phyloP scores from a whole-genome alignment of 2,113 vertebrate species.

The Bagarius yarrelli region DNA sequence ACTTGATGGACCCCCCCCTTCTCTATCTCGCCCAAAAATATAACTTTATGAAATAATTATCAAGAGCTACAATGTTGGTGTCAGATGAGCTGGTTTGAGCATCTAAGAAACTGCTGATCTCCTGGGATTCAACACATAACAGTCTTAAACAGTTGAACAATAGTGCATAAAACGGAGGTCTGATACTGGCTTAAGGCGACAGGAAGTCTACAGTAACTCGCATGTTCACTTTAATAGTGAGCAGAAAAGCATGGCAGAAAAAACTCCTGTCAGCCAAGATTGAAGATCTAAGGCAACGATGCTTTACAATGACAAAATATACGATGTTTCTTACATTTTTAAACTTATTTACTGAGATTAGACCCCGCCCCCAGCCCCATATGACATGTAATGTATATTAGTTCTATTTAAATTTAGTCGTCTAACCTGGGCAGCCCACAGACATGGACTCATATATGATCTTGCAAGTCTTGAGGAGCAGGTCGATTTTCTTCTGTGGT shows the following conservation, averaged over 20 bases:
- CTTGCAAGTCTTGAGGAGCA: constrained; percentile 93
- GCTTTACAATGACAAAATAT: neutral
- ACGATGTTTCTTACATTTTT: neutral
- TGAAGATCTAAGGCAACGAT: no score
- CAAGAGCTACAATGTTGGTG: no score
- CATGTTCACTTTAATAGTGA: neutral
- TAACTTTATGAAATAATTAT: no score
- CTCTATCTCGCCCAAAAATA: no score
- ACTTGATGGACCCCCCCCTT: no score
- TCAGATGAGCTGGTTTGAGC: no score
- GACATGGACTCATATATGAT: constrained; percentile 97
- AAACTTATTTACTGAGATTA: neutral
- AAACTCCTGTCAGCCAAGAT: neutral
- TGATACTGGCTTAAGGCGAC: neutral
- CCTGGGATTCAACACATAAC: no score
- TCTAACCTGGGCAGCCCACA: constrained; percentile 82
- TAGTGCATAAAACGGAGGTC: no score
- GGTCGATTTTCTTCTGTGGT: constrained; percentile 89
- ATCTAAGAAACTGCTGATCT: no score
- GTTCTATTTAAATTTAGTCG: neutral
- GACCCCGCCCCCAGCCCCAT: no score
- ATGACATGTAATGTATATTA: neutral
- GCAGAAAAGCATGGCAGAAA: neutral
- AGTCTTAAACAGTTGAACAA: no score
- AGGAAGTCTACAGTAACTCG: neutral